Evolutionary conservation across 1,140 invertebrate genomes (phyloP).

Genomic region (Galleria mellonella): DNA sequence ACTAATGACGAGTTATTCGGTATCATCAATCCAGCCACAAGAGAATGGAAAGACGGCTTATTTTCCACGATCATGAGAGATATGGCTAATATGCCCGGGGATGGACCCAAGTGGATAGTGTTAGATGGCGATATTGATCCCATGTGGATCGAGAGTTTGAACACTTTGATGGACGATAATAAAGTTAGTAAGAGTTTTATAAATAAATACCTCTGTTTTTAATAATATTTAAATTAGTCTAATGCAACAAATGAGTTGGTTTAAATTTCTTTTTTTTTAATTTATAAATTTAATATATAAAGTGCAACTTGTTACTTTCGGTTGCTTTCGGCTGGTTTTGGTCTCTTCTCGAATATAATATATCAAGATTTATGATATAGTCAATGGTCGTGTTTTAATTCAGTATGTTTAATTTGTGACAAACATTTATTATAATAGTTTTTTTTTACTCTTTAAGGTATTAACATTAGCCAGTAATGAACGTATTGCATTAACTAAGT

Average conservation of each 20-base stretch:
- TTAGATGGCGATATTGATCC: slow-evolving; percentile 98
- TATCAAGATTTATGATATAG: too few relatives aligned
- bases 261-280: too few relatives aligned
- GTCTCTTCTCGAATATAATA: too few relatives aligned
- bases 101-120: slow-evolving; percentile 96
- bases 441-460: slow-evolving; percentile 70
- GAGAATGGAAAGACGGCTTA: slow-evolving; percentile 97
- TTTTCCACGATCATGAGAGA: slow-evolving; percentile 96
- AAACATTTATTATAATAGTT: too few relatives aligned
- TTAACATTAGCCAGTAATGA: slow-evolving; percentile 95
- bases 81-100: slow-evolving; percentile 89
- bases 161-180: slow-evolving; percentile 91
- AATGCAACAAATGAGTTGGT: too few relatives aligned
- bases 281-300: too few relatives aligned
- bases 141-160: slow-evolving; percentile 97
- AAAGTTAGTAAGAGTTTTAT: slow-evolving; percentile 70
- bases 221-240: background rate
- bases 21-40: slow-evolving; percentile 93
- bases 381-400: too few relatives aligned
- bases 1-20: slow-evolving; percentile 98
- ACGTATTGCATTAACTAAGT: slow-evolving; percentile 91
- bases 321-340: too few relatives aligned
- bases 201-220: too few relatives aligned
- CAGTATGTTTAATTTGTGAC: too few relatives aligned
- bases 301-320: too few relatives aligned